Conservation (phyloP, 2,888 invertebrate species). For the Deilephila elpenor region DNA sequence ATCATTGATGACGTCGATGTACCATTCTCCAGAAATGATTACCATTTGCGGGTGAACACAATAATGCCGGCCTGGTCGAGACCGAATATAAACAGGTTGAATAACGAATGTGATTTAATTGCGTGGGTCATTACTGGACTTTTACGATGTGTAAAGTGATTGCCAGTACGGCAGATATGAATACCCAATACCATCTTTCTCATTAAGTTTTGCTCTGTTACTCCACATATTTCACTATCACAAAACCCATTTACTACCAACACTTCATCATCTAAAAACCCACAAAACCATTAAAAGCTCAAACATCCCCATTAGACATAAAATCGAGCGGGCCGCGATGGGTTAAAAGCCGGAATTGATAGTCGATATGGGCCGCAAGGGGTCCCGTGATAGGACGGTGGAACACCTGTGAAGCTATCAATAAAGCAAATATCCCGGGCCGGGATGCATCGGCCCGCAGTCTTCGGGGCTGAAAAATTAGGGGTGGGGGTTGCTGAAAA, state of each 20-base stretch:
- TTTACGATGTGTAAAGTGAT: no score
- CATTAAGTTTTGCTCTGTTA: no score
- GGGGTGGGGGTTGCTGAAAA: slow-evolving; percentile 51
- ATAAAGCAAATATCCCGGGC: slow-evolving; percentile 55
- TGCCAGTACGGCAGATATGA: no score
- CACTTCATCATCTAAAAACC: background rate
- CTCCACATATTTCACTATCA: no score
- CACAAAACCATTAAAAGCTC: background rate
- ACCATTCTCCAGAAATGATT: no score
- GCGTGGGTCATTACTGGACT: no score
- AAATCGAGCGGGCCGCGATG: slow-evolving; percentile 26
- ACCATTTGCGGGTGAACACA: no score
- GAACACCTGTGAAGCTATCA: slow-evolving; percentile 62
- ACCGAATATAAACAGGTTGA: no score
- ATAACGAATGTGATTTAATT: no score
- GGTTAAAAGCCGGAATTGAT: slow-evolving; percentile 29
- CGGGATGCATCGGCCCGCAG: slow-evolving; percentile 55
- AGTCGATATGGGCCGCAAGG: slow-evolving; percentile 41
- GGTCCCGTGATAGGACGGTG: slow-evolving; percentile 38
- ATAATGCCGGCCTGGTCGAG: no score
- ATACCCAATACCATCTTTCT: no score
- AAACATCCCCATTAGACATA: slow-evolving; percentile 19
- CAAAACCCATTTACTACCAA: background rate
- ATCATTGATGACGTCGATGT: no score
- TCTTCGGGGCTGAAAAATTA: slow-evolving; percentile 66